Evolutionary conservation across 2,888 invertebrate species (phyloP), one percentile per base, ranked within the genome.

Genomic region (Bugula neritina): DNA sequence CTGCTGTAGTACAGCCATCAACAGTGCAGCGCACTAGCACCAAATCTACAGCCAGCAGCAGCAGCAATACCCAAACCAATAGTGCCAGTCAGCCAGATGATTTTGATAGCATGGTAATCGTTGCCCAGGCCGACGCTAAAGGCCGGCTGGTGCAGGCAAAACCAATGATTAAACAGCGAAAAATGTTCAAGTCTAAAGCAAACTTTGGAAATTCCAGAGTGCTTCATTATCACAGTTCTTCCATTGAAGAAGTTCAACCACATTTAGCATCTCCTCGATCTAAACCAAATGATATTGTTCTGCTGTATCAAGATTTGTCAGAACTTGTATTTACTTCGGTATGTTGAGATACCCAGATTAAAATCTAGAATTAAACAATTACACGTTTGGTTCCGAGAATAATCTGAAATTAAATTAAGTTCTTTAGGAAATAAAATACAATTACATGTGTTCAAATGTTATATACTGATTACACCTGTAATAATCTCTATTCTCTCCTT

Each of bases 281-380:
- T n/a, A 63, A 63, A 63, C 63, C 63, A 63, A 63, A 63, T 63
- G 63, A 63, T n/a, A n/a, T 63, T 31, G 31, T 63, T 34, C 63
- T 63, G 10, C 17, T 63, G n/a, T 63, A 63, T 34, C 27, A n/a
- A 3, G 63, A 63, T 63, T 17, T 63, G 5, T 27, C 63, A 13
- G 63, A 63, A 31, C 34, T 63, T 13, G 31, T 31, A 29, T 63
- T 17, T 34, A 63, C 63, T 63, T 2, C 31, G 63, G 63, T 63
- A 63, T 27, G 63, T 63, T n/a, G n/a, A n/a, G n/a, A n/a, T n/a
- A n/a, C n/a, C n/a, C n/a, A n/a, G n/a, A n/a, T n/a, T n/a, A n/a
- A n/a, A n/a, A n/a, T n/a, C n/a, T n/a, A n/a, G n/a, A n/a, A n/a
- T n/a, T n/a, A n/a, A n/a, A n/a, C n/a, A n/a, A n/a, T n/a, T n/a